These are phyloP conservation scores for Meliscaeva auricollis DNA, from an alignment of 2,888 invertebrate genomes.

Conservation along the genomic window DNA sequence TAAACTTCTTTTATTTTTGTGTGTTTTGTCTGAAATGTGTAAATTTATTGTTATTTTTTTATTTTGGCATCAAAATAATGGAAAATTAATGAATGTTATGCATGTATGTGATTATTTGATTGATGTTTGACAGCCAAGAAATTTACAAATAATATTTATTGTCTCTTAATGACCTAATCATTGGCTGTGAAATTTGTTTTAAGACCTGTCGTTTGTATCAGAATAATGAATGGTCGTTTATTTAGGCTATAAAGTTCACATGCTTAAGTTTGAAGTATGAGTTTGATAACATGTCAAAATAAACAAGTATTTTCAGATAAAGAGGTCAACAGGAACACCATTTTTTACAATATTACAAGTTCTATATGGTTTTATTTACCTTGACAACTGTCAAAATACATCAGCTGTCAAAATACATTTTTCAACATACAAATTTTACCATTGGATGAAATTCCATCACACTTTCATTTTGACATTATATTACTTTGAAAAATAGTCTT, in stretches of 20 bases:
- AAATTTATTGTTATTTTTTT: slow-evolving; percentile 27
- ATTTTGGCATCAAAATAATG: slow-evolving; percentile 35
- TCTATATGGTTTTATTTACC: too few species aligned
- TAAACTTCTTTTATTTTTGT: slow-evolving; percentile 20
- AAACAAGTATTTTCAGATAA: too few species aligned
- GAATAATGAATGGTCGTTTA: background rate
- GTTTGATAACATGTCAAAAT: too few species aligned
- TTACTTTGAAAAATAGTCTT: too few species aligned
- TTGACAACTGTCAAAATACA: too few species aligned
- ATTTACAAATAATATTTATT: slow-evolving; percentile 34
- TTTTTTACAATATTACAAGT: too few species aligned
- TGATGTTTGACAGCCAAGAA: slow-evolving; percentile 36
- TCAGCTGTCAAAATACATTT: too few species aligned
- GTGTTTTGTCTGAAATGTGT: slow-evolving; percentile 10
- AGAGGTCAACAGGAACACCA: too few species aligned
- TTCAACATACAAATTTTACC: too few species aligned
- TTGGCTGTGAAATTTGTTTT: slow-evolving; percentile 20
- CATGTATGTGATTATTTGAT: slow-evolving; percentile 28
- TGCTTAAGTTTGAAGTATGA: too few species aligned
- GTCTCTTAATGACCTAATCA: slow-evolving; percentile 17
- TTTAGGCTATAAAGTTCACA: background rate
- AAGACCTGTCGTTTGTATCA: slow-evolving; percentile 14
- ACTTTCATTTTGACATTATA: too few species aligned
- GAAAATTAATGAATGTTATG: slow-evolving; percentile 28
- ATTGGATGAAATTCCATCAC: too few species aligned